phyloP scores from a whole-genome alignment of 2,888 invertebrate genomes.

The Furcula furcula region DNA sequence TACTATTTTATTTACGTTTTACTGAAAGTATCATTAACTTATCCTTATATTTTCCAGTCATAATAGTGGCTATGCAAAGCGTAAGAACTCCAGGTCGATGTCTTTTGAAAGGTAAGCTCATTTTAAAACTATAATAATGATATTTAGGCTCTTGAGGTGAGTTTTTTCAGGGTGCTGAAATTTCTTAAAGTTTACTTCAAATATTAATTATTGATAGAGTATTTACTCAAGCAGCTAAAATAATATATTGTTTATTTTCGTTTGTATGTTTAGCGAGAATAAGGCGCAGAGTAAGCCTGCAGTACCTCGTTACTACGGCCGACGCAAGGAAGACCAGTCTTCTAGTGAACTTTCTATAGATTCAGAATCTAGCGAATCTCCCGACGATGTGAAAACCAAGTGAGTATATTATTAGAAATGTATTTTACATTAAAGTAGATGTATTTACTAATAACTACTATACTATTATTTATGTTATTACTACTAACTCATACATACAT shows the following conservation, averaged over 20 bases:
- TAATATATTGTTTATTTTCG: neutral
- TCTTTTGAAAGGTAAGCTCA: slow-evolving; percentile 72
- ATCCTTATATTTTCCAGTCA: slow-evolving; percentile 51
- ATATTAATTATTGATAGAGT: no score
- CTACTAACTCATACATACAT: no score
- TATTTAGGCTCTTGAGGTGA: slow-evolving; percentile 23
- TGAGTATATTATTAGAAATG: no score
- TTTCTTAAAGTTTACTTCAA: no score
- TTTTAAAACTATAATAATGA: slow-evolving; percentile 22
- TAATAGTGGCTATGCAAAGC: slow-evolving; percentile 59
- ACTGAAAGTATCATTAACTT: no score
- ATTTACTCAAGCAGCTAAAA: no score
- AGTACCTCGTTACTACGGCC: slow-evolving; percentile 73
- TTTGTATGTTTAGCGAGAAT: slow-evolving; percentile 5
- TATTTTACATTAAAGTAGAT: no score
- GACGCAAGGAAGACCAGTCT: slow-evolving; percentile 67
- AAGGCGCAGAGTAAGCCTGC: slow-evolving; percentile 30
- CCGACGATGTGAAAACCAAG: slow-evolving; percentile 52
- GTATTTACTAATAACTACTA: no score
- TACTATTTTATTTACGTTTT: no score
- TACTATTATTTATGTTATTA: no score
- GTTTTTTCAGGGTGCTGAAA: slow-evolving; percentile 18
- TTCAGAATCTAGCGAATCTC: slow-evolving; percentile 60
- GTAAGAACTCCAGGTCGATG: slow-evolving; percentile 67
- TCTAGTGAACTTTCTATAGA: slow-evolving; percentile 72